phyloP scores from a whole-genome alignment of 2,888 invertebrate species.

The Mactromeris polynyma region DNA sequence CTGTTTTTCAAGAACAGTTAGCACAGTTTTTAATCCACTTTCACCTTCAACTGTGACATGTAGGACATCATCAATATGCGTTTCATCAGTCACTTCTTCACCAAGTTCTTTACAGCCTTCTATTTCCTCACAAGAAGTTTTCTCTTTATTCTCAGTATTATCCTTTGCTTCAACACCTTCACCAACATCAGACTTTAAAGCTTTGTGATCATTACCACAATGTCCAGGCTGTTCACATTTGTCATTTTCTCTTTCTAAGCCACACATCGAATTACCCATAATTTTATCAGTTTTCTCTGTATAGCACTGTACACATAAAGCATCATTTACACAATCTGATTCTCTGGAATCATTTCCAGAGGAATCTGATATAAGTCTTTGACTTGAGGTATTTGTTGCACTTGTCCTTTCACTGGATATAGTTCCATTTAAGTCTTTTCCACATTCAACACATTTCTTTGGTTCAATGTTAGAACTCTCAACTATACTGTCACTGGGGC shows the following conservation, averaged over 20 bases:
- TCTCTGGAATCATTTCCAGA: neutral
- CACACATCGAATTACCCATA: neutral
- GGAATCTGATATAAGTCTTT: neutral
- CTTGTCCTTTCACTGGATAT: neutral
- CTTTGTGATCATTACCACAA: neutral
- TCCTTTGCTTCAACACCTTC: neutral
- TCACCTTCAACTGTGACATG: slow-evolving; percentile 53
- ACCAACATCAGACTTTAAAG: neutral
- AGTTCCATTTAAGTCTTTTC: neutral
- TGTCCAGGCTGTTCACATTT: neutral
- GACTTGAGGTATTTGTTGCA: slow-evolving; percentile 15
- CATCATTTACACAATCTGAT: neutral
- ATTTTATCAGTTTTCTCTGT: neutral
- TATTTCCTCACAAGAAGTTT: neutral
- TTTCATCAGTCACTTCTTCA: neutral
- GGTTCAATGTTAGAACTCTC: neutral
- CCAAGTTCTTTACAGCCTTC: neutral
- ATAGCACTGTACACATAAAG: neutral
- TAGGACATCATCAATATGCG: slow-evolving; percentile 27
- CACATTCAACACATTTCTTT: neutral
- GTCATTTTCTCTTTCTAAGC: neutral
- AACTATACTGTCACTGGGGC: neutral
- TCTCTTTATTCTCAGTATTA: neutral
- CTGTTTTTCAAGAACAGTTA: slow-evolving; percentile 60
- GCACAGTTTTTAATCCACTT: slow-evolving; percentile 41